Evolutionary conservation across 2,797 vertebrate species (phyloP).

Genomic region (Enteromius argenteus): DNA sequence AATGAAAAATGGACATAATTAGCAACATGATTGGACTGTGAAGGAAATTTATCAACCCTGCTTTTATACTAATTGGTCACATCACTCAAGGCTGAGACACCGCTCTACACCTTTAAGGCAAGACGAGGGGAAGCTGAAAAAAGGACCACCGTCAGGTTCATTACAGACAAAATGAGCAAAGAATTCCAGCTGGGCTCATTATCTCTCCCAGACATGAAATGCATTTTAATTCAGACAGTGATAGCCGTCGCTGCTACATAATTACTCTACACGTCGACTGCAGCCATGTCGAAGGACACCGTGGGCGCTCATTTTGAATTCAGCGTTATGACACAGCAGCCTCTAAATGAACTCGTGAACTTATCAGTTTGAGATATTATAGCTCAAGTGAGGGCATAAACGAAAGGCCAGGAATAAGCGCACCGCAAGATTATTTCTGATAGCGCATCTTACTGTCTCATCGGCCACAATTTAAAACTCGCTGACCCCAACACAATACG

Average conservation of each 20-base stretch:
- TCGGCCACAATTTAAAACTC: constrained; percentile 31
- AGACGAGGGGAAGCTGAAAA: constrained; percentile 25
- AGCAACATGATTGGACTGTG: constrained; percentile 60
- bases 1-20: constrained; percentile 63
- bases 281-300: constrained; percentile 40
- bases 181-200: constrained; percentile 62
- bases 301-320: constrained; percentile 10
- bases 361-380: constrained; percentile 30
- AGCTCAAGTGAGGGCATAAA: constrained; percentile 15
- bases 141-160: constrained; percentile 50
- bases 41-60: constrained; percentile 64
- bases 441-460: constrained; percentile 16
- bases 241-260: constrained; percentile 51
- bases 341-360: constrained; percentile 35
- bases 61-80: constrained; percentile 63
- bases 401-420: constrained; percentile 11
- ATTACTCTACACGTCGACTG: constrained; percentile 54
- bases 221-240: constrained; percentile 57
- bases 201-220: constrained; percentile 58
- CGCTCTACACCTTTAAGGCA: constrained; percentile 57
- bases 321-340: constrained; percentile 26
- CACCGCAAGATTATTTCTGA: not conserved
- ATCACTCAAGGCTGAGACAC: constrained; percentile 59
- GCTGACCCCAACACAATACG: constrained; percentile 30
- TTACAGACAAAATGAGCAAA: constrained; percentile 59